Evolutionary conservation across 2,797 vertebrate genomes (phyloP).

Genomic region (Tenualosa thibaudeaui): DNA sequence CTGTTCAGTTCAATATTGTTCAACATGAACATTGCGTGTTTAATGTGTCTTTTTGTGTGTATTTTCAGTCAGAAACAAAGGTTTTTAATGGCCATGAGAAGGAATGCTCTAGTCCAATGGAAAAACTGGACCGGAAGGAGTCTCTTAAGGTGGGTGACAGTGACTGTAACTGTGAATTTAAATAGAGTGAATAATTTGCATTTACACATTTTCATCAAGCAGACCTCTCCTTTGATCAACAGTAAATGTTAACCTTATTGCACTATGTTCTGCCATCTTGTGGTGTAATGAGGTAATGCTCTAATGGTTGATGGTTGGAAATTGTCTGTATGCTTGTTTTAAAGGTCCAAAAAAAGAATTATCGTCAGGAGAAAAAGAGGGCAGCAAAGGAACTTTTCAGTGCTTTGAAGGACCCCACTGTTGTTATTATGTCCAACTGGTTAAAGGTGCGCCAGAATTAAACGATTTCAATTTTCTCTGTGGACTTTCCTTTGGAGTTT

Average conservation of each 20-base stretch:
- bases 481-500: background rate
- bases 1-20: background rate
- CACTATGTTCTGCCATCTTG: slow-evolving; percentile 69
- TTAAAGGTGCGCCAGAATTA: slow-evolving; percentile 82
- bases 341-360: slow-evolving; percentile 95
- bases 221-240: background rate
- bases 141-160: slow-evolving; percentile 83
- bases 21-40: background rate
- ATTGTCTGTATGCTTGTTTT: slow-evolving; percentile 18
- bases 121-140: slow-evolving; percentile 91
- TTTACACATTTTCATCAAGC: background rate
- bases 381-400: slow-evolving; percentile 90
- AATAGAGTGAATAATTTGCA: background rate
- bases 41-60: background rate
- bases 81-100: slow-evolving; percentile 91
- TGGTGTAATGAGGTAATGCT: slow-evolving; percentile 45
- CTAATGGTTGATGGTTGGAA: slow-evolving; percentile 27
- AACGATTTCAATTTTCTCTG: background rate
- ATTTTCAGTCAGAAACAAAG: slow-evolving; percentile 83
- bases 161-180: slow-evolving; percentile 31
- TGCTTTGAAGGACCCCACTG: slow-evolving; percentile 94
- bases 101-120: slow-evolving; percentile 86
- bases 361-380: slow-evolving; percentile 96
- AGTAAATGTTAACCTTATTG: background rate
- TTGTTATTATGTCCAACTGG: slow-evolving; percentile 95